A percentile compares a stretch with the other conserved stretches of the same genome.
Evolutionary conservation across 2,888 invertebrate genomes (phyloP).

Genomic region (Napeogenes sylphis): DNA sequence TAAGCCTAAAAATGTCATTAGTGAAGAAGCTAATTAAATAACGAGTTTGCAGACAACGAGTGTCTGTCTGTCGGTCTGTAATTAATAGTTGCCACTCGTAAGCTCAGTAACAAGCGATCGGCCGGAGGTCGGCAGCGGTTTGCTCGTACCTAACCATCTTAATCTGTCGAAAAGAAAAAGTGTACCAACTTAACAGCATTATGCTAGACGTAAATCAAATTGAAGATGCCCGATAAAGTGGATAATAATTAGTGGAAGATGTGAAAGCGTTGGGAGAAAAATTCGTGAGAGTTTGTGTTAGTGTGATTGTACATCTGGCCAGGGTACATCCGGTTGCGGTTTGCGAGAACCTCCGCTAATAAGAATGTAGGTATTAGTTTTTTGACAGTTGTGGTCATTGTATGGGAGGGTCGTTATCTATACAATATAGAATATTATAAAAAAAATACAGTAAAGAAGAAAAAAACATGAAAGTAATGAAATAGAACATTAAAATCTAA

Average conservation of each 20-base stretch:
- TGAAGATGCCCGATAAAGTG: slow-evolving; percentile 78
- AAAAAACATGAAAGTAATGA: too few relatives aligned
- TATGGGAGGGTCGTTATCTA: not conserved
- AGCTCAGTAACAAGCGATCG: slow-evolving; percentile 31
- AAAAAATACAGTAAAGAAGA: not conserved
- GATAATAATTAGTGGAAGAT: slow-evolving; percentile 77
- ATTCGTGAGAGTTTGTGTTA: slow-evolving; percentile 76
- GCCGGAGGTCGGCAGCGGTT: slow-evolving; percentile 44
- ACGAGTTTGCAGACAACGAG: slow-evolving; percentile 37
- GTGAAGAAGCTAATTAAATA: slow-evolving; percentile 38
- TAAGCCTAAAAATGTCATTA: slow-evolving; percentile 47
- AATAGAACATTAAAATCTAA: too few relatives aligned
- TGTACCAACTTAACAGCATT: slow-evolving; percentile 71
- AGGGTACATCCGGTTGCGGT: slow-evolving; percentile 66
- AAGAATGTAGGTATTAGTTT: slow-evolving; percentile 27
- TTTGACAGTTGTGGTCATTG: slow-evolving; percentile 17
- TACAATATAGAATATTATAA: not conserved
- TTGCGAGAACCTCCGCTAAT: slow-evolving; percentile 25
- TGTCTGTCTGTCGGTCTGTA: slow-evolving; percentile 35
- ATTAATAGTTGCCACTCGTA: slow-evolving; percentile 36
- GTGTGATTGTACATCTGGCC: slow-evolving; percentile 75
- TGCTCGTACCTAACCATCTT: slow-evolving; percentile 39
- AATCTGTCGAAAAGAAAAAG: slow-evolving; percentile 71
- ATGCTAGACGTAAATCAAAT: slow-evolving; percentile 76
- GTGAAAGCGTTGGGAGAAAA: slow-evolving; percentile 78